phyloP scores from a whole-genome alignment of 2,797 vertebrate species.

The Atherinosoma microstoma region DNA sequence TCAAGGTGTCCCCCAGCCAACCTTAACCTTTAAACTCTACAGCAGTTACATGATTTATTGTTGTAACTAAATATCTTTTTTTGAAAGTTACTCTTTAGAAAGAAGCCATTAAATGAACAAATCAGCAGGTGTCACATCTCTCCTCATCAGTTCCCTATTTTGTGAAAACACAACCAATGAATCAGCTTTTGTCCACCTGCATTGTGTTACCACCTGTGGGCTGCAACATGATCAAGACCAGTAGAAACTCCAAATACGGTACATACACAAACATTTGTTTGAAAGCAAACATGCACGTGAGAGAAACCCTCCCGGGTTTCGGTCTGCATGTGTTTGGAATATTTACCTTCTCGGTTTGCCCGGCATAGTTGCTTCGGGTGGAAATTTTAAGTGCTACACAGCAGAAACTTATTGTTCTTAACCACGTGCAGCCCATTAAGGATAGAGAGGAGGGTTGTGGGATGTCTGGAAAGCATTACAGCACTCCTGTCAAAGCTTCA shows the following conservation, averaged over 20 bases:
- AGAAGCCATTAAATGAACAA: background rate
- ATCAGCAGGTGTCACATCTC: background rate
- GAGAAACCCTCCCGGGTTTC: constrained; percentile 13
- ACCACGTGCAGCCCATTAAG: constrained; percentile 50
- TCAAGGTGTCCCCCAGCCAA: background rate
- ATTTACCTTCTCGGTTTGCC: constrained; percentile 9
- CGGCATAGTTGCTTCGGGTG: constrained; percentile 30
- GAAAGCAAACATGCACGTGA: constrained; percentile 45
- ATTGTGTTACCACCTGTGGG: constrained; percentile 34
- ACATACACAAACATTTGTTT: constrained; percentile 50
- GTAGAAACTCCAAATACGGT: constrained; percentile 50
- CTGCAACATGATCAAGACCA: constrained; percentile 34
- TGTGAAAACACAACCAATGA: constrained; percentile 28
- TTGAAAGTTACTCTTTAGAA: too few relatives aligned
- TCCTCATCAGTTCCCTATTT: constrained; percentile 15
- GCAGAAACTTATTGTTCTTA: constrained; percentile 14
- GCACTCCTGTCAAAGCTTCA: constrained; percentile 15
- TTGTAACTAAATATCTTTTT: background rate
- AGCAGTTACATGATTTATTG: background rate
- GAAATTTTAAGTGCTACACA: constrained; percentile 31
- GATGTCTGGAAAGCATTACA: constrained; percentile 48
- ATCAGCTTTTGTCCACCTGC: constrained; percentile 44
- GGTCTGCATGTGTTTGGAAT: constrained; percentile 25
- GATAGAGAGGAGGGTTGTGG: constrained; percentile 27
- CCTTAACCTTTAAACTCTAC: background rate